Evolutionary conservation across 2,113 vertebrate genomes (phyloP).

Genomic region (Myanophis thanlyinensis): DNA sequence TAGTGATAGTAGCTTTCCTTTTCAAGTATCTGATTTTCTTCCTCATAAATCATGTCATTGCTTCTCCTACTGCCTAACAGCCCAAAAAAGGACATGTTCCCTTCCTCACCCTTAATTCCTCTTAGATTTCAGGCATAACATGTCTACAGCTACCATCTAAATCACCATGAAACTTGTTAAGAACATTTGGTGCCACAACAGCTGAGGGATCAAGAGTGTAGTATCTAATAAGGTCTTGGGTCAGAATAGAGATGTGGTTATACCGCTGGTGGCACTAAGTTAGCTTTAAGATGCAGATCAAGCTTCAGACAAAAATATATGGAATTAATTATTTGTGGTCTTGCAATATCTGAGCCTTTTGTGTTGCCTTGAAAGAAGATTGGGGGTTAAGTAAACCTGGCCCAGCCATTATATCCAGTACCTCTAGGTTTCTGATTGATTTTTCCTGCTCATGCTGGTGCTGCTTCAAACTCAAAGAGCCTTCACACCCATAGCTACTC

Average conservation of each 20-base stretch:
- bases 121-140: background rate
- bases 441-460: slow-evolving; percentile 38
- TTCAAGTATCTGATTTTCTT: background rate
- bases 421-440: slow-evolving; percentile 44
- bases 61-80: fast-evolving
- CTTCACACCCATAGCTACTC: background rate
- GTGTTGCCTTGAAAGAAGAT: background rate
- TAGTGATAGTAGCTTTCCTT: background rate
- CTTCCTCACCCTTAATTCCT: background rate
- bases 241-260: fast-evolving
- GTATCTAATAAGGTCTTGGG: background rate
- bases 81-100: background rate
- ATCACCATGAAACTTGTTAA: slow-evolving; percentile 37
- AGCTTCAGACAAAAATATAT: background rate
- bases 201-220: background rate
- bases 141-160: slow-evolving; percentile 31
- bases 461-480: slow-evolving; percentile 53
- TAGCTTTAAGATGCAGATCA: background rate
- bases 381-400: background rate
- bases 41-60: background rate
- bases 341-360: background rate
- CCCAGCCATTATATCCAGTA: background rate
- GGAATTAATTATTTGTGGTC: background rate
- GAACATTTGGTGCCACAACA: background rate
- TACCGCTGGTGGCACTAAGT: background rate